Evolutionary conservation across 2,888 invertebrate species (phyloP).

Genomic region (Cheilosia impressa): DNA sequence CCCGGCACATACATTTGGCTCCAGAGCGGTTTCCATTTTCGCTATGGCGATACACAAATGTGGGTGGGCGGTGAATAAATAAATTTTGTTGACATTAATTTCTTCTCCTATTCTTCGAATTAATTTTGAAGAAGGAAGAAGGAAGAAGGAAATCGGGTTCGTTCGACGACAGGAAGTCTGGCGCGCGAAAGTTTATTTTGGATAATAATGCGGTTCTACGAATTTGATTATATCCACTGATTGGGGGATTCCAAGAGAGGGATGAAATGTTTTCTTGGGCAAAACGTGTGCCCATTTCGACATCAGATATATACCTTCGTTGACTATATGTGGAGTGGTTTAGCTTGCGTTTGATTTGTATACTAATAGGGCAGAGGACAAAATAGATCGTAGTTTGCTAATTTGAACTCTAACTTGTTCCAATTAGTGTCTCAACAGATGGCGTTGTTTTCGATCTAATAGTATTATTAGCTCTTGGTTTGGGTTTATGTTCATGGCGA

Average conservation of each 20-base stretch:
- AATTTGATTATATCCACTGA: slow-evolving; percentile 34
- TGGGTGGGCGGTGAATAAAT: slow-evolving; percentile 25
- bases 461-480: no score
- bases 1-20: slow-evolving; percentile 22
- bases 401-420: no score
- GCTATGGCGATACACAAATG: no score
- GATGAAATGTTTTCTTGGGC: no score
- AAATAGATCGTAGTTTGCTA: no score
- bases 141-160: not conserved
- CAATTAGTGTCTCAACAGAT: no score
- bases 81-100: slow-evolving; percentile 66
- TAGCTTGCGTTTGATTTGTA: no score
- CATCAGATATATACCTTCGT: not conserved
- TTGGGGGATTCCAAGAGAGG: not conserved
- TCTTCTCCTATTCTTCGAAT: slow-evolving; percentile 36
- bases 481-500: no score
- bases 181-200: slow-evolving; percentile 57
- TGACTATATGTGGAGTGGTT: no score
- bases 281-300: not conserved
- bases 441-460: no score
- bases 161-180: slow-evolving; percentile 66
- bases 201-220: slow-evolving; percentile 51
- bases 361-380: no score
- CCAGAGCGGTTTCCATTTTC: not conserved
- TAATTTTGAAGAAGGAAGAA: slow-evolving; percentile 33